A percentile compares a stretch with the other conserved stretches of the same genome.
Evolutionary conservation across 1,140 invertebrate species (phyloP).

Genomic region (Neocloeon triangulifer): DNA sequence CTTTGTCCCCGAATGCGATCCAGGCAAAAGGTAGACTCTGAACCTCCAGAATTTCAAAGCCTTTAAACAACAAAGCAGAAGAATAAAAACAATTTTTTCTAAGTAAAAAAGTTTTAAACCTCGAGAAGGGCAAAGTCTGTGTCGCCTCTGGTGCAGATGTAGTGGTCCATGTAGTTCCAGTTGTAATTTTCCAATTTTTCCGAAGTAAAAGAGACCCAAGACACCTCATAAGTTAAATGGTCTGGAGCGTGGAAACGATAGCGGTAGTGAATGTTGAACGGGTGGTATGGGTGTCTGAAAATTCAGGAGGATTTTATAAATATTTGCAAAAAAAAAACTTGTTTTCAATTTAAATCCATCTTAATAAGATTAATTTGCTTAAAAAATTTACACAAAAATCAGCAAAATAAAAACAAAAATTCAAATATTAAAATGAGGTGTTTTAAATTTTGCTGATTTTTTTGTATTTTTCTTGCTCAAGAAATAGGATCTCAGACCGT

Average conservation of each 20-base stretch:
- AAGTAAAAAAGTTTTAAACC: conserved; percentile 21
- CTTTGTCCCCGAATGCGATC: conserved; percentile 42
- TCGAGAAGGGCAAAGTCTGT: conserved; percentile 70
- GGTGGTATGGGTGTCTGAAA: conserved; percentile 72
- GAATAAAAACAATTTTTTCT: conserved; percentile 1
- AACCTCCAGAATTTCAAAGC: conserved; percentile 88
- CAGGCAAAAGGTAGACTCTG: conserved; percentile 65
- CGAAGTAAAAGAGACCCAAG: conserved; percentile 79
- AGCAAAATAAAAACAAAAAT: too few species aligned
- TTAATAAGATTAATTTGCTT: not conserved
- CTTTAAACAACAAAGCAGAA: conserved; percentile 22
- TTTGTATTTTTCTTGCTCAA: too few species aligned
- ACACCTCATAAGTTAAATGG: conserved; percentile 83
- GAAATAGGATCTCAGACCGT: too few species aligned
- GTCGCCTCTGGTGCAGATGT: conserved; percentile 81
- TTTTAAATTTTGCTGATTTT: too few species aligned
- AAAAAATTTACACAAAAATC: not conserved
- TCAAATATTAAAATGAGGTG: too few species aligned
- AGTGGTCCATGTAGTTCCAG: conserved; percentile 96
- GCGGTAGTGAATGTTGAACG: conserved; percentile 70
- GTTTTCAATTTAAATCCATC: not conserved
- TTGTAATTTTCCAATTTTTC: conserved; percentile 91
- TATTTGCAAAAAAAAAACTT: conserved; percentile 1
- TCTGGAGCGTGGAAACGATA: conserved; percentile 86
- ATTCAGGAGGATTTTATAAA: conserved; percentile 7